Evolutionary conservation across 1,140 invertebrate species (phyloP).

Genomic region (Chironomus tepperi): DNA sequence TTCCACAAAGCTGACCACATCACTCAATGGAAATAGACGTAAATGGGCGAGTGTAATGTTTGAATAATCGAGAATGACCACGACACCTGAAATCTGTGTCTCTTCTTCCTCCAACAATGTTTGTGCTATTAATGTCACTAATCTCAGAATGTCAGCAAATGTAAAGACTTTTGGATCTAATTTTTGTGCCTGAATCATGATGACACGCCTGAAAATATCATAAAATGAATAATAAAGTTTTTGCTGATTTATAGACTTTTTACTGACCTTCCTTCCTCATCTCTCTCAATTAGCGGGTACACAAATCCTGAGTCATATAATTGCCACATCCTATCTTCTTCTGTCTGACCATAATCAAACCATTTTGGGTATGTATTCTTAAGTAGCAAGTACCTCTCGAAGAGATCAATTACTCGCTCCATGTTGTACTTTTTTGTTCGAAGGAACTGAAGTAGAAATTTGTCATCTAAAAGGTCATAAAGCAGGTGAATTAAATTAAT

Average conservation of each 20-base stretch:
- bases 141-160: slow-evolving; percentile 5
- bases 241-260: too few relatives aligned
- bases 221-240: too few relatives aligned
- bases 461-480: background rate
- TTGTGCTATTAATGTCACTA: background rate
- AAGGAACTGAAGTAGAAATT: background rate
- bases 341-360: background rate
- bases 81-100: background rate
- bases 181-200: background rate
- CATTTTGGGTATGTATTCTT: background rate
- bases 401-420: background rate
- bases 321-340: background rate
- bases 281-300: background rate
- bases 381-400: background rate
- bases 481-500: background rate
- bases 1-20: background rate
- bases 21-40: background rate
- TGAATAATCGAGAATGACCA: background rate
- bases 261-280: background rate
- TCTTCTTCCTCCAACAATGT: background rate
- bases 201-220: background rate
- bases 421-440: background rate
- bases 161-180: background rate
- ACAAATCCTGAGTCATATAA: background rate
- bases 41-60: background rate